Evolutionary conservation across 2,888 invertebrate genomes (phyloP), one percentile per base, ranked within the genome.

Genomic region (Ophion slaviceki): DNA sequence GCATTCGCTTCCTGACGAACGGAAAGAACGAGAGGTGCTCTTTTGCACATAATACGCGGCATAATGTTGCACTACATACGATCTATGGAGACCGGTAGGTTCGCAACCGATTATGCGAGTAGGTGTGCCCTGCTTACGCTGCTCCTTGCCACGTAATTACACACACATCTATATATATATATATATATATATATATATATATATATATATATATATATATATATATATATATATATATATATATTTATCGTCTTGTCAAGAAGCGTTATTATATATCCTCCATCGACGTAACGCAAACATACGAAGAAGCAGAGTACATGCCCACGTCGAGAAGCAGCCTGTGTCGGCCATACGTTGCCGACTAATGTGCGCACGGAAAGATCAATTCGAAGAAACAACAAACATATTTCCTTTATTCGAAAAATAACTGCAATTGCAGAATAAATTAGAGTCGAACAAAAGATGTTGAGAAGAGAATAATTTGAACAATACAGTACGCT

Each of bases 81-180:
- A 66, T 78, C 59, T 71, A 17, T 32, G 32, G 53, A 68, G 68
- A 75, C 70, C 77, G 68, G 32, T 75, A 76, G 67, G 72, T 68
- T 62, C 14, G 67, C 79, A 68, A 64, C 53, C 45, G 80, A 80
- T 85, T 82, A 82, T 64, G 36, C 67, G 82, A 77, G 82, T 85
- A 78, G 85, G 85, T 85, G 82, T 76, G 85, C 85, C 85, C 40
- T 70, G 79, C 68, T 75, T 17, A 57, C 24, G 82, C 53, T 70
- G 74, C 32, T 64, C 40, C 72, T 57, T 66, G 59, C 79, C 71
- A 47, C 40, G 70, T 75, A 53, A 57, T 80, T 40, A 71, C 40
- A 28, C 28, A 24, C 20, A 1, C 20, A 14, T 59, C 28, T 5
- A 28, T 11, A 53, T 64, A 70, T 70, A 62, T 24, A 17, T 61